Evolutionary conservation across 2,888 invertebrate genomes (phyloP), one percentile per base, ranked within the genome.

Genomic region (Clitarchus hookeri): DNA sequence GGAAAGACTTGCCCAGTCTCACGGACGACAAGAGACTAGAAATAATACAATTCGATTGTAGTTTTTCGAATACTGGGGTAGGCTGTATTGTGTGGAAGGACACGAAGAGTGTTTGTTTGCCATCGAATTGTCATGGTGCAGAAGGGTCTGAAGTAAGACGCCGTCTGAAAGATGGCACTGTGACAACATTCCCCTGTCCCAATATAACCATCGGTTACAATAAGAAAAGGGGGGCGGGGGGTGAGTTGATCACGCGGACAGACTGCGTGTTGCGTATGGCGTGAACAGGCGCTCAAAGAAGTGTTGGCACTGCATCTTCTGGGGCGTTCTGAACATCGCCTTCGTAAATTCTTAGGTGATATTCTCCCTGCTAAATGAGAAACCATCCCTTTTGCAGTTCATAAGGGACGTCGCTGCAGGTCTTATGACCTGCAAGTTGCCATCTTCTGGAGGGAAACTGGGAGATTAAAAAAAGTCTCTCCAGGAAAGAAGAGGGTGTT

Each of bases 111-210:
- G 88, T 87, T 16, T 44, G 87, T 83, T 84, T 88, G 23, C 80
- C 86, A 36, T 88, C 88, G 48, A 89, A 89, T 83, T 89, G 86
- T 84, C 89, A 89, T 87, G 88, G 88, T 84, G 84, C 87, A 78
- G 88, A 83, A 65, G 86, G 44, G 27, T 27, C 48, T 25, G 3
- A n/a, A 16, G 86, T 86, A 11, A 27, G 23, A 16, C 16, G 79
- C 16, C 84, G 36, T 23, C 86, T 86, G 23, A 84, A 80, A 82
- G 84, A 84, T 80, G 86, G 79, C 85, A 77, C n/a, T 11, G 54
- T 16, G 84, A 19, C 48, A n/a, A 48, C 44, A 25, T n/a, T 86
- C 11, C 9, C 26, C 12, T 86, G 85, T 77, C 85, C 36, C 6
- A 82, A 36, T 6, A 27, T 82, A 26, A 12, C 36, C 82, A 26